Conservation (phyloP, 2,113 vertebrate genomes). For the Silurus glanis region DNA sequence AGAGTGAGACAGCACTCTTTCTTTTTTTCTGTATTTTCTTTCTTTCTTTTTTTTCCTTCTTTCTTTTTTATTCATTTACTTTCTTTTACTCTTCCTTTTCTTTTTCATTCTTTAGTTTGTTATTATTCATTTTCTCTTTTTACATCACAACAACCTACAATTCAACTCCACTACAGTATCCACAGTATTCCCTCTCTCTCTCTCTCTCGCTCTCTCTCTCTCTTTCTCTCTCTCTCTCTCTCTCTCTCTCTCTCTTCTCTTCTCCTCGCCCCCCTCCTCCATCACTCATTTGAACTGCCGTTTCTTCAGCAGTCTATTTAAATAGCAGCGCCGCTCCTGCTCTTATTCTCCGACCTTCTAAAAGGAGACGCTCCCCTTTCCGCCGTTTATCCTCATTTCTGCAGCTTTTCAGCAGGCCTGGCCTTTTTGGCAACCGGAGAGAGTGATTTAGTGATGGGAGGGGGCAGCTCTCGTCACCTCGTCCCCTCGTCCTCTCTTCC, state of each 20-base stretch:
- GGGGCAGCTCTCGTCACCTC: background rate
- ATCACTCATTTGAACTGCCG: slow-evolving; percentile 1
- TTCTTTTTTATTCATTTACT: too few relatives aligned
- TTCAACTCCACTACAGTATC: too few relatives aligned
- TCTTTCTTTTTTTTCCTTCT: too few relatives aligned
- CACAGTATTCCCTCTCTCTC: background rate
- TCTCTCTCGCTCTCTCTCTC: background rate
- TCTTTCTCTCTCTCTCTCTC: background rate
- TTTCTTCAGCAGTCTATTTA: slow-evolving; percentile 17
- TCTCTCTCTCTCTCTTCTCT: background rate
- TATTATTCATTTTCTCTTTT: too few relatives aligned
- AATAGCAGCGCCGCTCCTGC: background rate
- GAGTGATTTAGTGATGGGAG: slow-evolving; percentile 3
- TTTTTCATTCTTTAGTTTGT: too few relatives aligned
- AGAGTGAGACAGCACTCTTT: background rate
- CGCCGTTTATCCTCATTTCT: slow-evolving; percentile 19
- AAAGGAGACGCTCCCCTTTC: slow-evolving; percentile 37
- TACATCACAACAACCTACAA: background rate
- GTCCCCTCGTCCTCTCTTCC: slow-evolving; percentile 24
- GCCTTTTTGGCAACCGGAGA: slow-evolving; percentile 8
- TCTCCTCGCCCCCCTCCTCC: background rate
- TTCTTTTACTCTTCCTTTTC: too few relatives aligned
- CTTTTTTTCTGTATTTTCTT: too few relatives aligned
- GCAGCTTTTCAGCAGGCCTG: background rate
- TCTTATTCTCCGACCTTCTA: slow-evolving; percentile 39